Evolutionary conservation across 2,113 vertebrate genomes (phyloP), one percentile per base, ranked within the genome.

Genomic region (Melospiza georgiana): DNA sequence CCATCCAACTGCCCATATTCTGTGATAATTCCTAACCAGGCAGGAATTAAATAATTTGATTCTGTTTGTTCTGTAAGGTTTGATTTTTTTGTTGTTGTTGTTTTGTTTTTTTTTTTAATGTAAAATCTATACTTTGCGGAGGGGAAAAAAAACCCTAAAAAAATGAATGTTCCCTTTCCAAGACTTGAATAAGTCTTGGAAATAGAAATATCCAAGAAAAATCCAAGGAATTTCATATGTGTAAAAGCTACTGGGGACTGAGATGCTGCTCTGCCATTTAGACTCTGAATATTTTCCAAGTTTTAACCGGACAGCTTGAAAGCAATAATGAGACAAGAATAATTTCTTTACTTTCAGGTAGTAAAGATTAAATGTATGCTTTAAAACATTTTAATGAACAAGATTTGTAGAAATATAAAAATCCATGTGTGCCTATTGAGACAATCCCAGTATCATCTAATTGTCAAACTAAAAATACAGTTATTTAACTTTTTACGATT

Each of bases 71-170:
- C 20, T 68, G 37, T 51, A 59, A 51, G 21, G 2, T 44, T 35
- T 35, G 25, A 9, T 11, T 5, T 1, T 58, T 3, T 13, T 41
- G 6, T 41, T 13, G 6, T 41, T 41, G 5, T 41, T 8, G 6
- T 27, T 51, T 41, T 41, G 5, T 41, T 8, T 9, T 27, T 51
- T 4, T 30, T 55, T n/a, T 22, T 7, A 37, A 43, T 77, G 28
- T 23, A 37, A 76, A 61, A 52, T 68, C 30, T 37, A 12, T 61
- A 15, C 2, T 46, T 25, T 44, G 2, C 22, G 18, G 27, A 41
- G 27, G 9, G 27, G 9, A 41, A 55, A 51, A 73, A 62, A 11
- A 31, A 4, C 10, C 15, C 17, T 10, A 23, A 0, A 1, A 1
- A 49, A 67, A 39, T 2, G 2, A n/a, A 59, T 67, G 10, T 39